These are phyloP conservation scores for Ecdyonurus torrentis DNA, from an alignment of 2,888 invertebrate species.

Conservation along the genomic window DNA sequence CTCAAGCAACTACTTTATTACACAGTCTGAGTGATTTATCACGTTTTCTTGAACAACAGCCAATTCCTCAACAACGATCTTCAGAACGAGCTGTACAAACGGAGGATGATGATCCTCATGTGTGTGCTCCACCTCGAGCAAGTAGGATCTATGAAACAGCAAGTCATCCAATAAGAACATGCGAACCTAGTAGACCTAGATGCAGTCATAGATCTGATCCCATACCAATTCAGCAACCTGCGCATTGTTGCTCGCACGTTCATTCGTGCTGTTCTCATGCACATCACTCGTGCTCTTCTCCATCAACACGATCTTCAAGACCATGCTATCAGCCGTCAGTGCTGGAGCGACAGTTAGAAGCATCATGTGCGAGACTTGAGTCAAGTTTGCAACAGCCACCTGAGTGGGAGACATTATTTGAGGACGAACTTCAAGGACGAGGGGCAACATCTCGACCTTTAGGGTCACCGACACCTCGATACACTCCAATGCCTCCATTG, in stretches of 20 bases:
- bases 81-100: not conserved
- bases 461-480: not conserved
- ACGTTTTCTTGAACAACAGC: not conserved
- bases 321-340: not conserved
- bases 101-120: not conserved
- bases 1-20: not conserved
- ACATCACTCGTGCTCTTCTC: not conserved
- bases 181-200: not conserved
- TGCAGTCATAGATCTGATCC: not conserved
- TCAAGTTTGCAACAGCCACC: not conserved
- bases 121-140: not conserved
- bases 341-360: not conserved
- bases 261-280: not conserved
- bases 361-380: not conserved
- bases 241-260: not conserved
- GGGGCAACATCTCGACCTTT: not conserved
- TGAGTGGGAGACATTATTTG: not conserved
- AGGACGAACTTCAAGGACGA: not conserved
- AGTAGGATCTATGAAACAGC: not conserved
- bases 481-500: not conserved
- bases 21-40: conserved; percentile 1
- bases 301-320: not conserved
- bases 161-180: too few species aligned
- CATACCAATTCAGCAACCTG: not conserved
- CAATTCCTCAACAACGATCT: not conserved